Evolutionary conservation across 2,113 vertebrate species (phyloP).

Genomic region (Anolis sagrei): DNA sequence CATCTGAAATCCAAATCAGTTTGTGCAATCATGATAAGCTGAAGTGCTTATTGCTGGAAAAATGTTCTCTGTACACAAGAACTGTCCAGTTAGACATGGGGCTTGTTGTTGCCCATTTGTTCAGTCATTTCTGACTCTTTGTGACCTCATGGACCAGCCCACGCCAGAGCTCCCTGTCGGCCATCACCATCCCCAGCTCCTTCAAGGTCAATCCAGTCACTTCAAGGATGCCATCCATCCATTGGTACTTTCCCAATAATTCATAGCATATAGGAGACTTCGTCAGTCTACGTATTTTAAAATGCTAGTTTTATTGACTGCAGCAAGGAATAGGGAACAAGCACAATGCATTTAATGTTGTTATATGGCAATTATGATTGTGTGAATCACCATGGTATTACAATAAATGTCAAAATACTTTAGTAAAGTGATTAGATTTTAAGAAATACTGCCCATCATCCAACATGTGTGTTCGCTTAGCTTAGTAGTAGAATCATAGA

Average conservation of each 20-base stretch:
- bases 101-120: too few relatives aligned
- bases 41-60: not conserved
- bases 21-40: not conserved
- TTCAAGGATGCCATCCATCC: too few relatives aligned
- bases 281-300: not conserved
- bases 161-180: too few relatives aligned
- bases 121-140: too few relatives aligned
- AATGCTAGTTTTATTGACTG: not conserved
- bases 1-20: not conserved
- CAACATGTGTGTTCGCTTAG: not conserved
- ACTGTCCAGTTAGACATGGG: not conserved
- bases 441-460: slow-evolving; percentile 29
- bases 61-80: not conserved
- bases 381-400: not conserved
- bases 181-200: too few relatives aligned
- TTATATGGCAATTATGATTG: not conserved
- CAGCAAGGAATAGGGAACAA: not conserved
- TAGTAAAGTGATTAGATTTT: slow-evolving; percentile 1
- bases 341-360: not conserved
- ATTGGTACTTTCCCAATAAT: not conserved
- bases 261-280: not conserved
- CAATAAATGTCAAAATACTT: not conserved
- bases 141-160: too few relatives aligned
- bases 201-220: too few relatives aligned
- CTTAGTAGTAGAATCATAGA: not conserved